Evolutionary conservation across 1,140 invertebrate species (phyloP).

Genomic region (Diorhabda elongata): DNA sequence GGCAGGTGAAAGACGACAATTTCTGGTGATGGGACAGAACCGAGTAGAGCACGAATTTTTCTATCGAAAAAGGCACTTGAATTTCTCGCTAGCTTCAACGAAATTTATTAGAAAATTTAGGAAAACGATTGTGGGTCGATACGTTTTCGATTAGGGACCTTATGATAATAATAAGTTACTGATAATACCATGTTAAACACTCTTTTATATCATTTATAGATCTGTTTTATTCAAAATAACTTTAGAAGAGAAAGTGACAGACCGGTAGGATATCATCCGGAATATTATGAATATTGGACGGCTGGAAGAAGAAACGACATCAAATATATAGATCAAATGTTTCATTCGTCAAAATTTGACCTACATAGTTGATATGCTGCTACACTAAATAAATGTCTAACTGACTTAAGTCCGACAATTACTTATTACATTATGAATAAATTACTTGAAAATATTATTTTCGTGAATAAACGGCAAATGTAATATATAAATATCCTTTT

Average conservation of each 20-base stretch:
- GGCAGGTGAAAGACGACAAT: too few species aligned
- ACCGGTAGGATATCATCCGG: conserved; percentile 10
- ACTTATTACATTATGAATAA: too few species aligned
- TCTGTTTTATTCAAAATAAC: conserved; percentile 15
- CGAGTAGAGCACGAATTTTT: too few species aligned
- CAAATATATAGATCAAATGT: conserved; percentile 8
- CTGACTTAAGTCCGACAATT: too few species aligned
- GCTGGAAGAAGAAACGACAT: conserved; percentile 17
- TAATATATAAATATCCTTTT: too few species aligned
- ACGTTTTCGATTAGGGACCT: background rate
- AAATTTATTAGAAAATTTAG: background rate
- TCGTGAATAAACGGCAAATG: too few species aligned
- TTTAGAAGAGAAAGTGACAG: conserved; percentile 14
- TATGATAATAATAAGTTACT: background rate
- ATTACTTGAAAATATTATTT: too few species aligned
- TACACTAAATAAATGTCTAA: too few species aligned
- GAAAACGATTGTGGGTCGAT: background rate
- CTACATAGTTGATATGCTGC: too few species aligned
- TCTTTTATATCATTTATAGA: conserved; percentile 11
- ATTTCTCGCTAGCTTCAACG: background rate
- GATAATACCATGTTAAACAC: conserved; percentile 8
- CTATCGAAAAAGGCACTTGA: background rate
- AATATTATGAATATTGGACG: conserved; percentile 24
- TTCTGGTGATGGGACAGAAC: too few species aligned
- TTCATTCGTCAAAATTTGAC: too few species aligned